A percentile compares a stretch with the other conserved stretches of the same genome.
Evolutionary conservation across 2,113 vertebrate species (phyloP).

Genomic region (Acrocephalus kingi): DNA sequence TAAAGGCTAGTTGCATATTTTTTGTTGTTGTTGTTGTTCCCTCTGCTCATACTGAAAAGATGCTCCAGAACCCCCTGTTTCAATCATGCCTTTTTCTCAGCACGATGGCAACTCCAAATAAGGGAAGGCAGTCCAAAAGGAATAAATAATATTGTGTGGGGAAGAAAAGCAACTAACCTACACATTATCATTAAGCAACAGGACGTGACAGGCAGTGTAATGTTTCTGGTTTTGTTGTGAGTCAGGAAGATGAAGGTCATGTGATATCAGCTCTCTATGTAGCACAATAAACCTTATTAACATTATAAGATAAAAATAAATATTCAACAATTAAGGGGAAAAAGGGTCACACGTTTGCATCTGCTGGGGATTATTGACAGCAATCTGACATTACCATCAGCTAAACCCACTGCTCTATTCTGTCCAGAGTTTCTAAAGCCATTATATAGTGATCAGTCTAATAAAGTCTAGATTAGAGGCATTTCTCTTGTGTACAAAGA

Average conservation of each 20-base stretch:
- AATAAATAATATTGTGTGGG: constrained; percentile 58
- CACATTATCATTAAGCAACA: constrained; percentile 66
- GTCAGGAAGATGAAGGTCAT: constrained; percentile 61
- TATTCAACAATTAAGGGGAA: constrained; percentile 60
- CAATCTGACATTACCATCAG: constrained; percentile 53
- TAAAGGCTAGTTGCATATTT: not conserved
- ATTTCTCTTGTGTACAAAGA: constrained; percentile 62
- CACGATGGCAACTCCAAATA: constrained; percentile 1
- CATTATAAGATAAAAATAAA: constrained; percentile 70
- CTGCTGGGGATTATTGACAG: constrained; percentile 63
- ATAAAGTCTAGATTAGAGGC: constrained; percentile 64
- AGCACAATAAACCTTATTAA: constrained; percentile 67
- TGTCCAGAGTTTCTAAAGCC: constrained; percentile 65
- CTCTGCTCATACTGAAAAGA: not conserved
- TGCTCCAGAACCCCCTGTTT: constrained; percentile 37
- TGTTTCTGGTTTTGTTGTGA: constrained; percentile 62
- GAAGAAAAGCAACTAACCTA: constrained; percentile 65
- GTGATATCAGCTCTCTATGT: constrained; percentile 44
- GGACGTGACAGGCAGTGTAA: constrained; percentile 64
- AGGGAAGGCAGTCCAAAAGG: constrained; percentile 21
- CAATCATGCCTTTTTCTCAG: constrained; percentile 3
- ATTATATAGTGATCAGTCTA: constrained; percentile 72
- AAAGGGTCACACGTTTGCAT: constrained; percentile 65
- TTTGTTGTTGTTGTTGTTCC: not conserved
- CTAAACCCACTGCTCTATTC: constrained; percentile 62